A percentile compares a stretch with the other conserved stretches of the same genome.
Conservation (phyloP, 1,140 invertebrate species). For the Hetaerina americana region DNA sequence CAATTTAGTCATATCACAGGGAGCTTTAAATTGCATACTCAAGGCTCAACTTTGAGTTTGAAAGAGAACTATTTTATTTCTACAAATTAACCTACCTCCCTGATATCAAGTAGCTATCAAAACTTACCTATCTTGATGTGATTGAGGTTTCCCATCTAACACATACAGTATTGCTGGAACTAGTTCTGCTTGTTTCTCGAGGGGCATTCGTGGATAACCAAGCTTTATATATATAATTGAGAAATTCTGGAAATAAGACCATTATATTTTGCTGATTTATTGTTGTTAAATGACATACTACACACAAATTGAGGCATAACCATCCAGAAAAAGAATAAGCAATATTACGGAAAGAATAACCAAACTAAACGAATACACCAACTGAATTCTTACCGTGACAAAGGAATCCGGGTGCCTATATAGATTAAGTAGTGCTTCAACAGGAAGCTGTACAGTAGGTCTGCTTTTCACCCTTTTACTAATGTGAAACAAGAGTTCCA, state of each 20-base stretch:
- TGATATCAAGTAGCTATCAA: slow-evolving; percentile 2
- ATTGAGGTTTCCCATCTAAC: slow-evolving; percentile 62
- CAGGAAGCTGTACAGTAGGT: slow-evolving; percentile 68
- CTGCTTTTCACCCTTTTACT: slow-evolving; percentile 79
- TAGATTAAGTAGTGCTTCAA: slow-evolving; percentile 67
- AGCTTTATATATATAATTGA: slow-evolving; percentile 88
- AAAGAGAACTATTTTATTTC: not conserved
- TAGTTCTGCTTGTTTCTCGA: slow-evolving; percentile 59
- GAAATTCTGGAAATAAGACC: slow-evolving; percentile 67
- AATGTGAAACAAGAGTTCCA: slow-evolving; percentile 86
- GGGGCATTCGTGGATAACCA: slow-evolving; percentile 68
- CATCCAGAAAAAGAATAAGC: slow-evolving; percentile 2
- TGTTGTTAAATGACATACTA: too few relatives aligned
- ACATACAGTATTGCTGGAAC: slow-evolving; percentile 63
- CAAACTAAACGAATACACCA: not conserved
- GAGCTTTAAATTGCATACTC: too few relatives aligned
- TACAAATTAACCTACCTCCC: slow-evolving; percentile 1
- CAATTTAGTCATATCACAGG: too few relatives aligned
- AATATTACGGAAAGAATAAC: not conserved
- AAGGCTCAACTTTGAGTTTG: too few relatives aligned
- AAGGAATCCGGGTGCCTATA: slow-evolving; percentile 75
- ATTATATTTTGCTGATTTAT: too few relatives aligned
- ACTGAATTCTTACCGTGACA: slow-evolving; percentile 49
- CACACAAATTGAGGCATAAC: too few relatives aligned
- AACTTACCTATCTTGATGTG: slow-evolving; percentile 72